Evolutionary conservation across 1,140 invertebrate genomes (phyloP).

Genomic region (Penaeus vannamei): DNA sequence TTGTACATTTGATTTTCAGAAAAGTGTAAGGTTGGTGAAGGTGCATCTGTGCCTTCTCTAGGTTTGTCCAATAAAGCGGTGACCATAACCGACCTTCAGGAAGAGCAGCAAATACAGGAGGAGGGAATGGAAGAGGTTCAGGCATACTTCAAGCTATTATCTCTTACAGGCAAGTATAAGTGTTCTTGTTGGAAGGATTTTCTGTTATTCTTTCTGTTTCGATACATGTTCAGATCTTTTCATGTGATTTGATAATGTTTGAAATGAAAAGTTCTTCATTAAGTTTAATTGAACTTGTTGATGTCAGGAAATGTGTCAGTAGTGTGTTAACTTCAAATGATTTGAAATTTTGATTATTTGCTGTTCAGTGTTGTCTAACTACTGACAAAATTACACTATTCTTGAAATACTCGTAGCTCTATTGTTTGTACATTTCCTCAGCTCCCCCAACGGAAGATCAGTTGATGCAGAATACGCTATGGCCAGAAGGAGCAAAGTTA

Average conservation of each 20-base stretch:
- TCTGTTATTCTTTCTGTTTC: background rate
- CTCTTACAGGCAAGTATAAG: slow-evolving; percentile 39
- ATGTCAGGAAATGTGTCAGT: too few relatives aligned
- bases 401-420: slow-evolving; percentile 60
- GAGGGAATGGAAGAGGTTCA: slow-evolving; percentile 47
- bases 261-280: too few relatives aligned
- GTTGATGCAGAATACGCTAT: slow-evolving; percentile 92
- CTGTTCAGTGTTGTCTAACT: background rate
- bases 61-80: slow-evolving; percentile 96
- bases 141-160: slow-evolving; percentile 46
- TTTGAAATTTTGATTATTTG: too few relatives aligned
- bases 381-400: background rate
- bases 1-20: background rate
- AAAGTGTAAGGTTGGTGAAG: slow-evolving; percentile 73
- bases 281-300: too few relatives aligned
- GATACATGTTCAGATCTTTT: too few relatives aligned
- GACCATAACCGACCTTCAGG: slow-evolving; percentile 74
- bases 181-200: background rate
- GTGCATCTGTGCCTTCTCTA: slow-evolving; percentile 92
- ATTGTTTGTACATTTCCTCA: slow-evolving; percentile 63
- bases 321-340: too few relatives aligned
- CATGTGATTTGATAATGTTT: too few relatives aligned
- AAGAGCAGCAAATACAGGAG: slow-evolving; percentile 39
- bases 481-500: slow-evolving; percentile 96
- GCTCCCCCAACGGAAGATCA: slow-evolving; percentile 81